Base-by-base conservation (phyloP, 2,888 invertebrate genomes). In the Theristus sp. region DNA sequence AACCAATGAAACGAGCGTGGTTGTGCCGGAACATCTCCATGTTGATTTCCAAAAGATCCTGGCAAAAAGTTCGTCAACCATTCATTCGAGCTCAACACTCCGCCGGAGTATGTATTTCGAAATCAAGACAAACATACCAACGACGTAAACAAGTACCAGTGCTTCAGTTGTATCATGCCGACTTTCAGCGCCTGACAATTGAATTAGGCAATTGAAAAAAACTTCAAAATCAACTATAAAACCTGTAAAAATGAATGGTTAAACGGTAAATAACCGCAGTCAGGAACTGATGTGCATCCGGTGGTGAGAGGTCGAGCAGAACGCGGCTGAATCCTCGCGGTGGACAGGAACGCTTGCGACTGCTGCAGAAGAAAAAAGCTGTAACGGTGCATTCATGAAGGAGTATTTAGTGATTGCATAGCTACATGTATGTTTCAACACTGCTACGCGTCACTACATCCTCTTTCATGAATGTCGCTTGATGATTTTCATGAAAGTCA, bases 1-100 rank as follows among this genome's bases (percentile, higher is more conserved):
- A 65, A 1, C 66, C 66, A 46, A 71, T 65, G 60, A 69, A 72
- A n/a, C 72, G 67, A 2, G 70, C 72, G 59, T 72, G 71, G 63
- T 72, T 72, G 63, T 71, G 71, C 6, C 72, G 67, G 60, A 72
- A 71, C 26, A 71, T 61, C 27, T 67, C 67, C 69, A 70, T 70
- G 64, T 72, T 67, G 67, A 72, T 70, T 1, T 65, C 64, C n/a
- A 65, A 61, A 26, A 71, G 59, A 60, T 71, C 72, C 67, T 67
- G 59, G 27, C 26, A 26, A 22, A 13, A 3, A 59, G 27, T 22
- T 10, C 6, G 31, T 27, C 17, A 26, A 3, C 20, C 17, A 13
- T n/a, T 57, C 30, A 47, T 22, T 47, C 38, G 22, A 10, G n/a
- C n/a, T n/a, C n/a, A n/a, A n/a, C n/a, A n/a, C n/a, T n/a, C n/a